Evolutionary conservation across 2,888 invertebrate genomes (phyloP).

Genomic region (Cactoblastis cactorum): DNA sequence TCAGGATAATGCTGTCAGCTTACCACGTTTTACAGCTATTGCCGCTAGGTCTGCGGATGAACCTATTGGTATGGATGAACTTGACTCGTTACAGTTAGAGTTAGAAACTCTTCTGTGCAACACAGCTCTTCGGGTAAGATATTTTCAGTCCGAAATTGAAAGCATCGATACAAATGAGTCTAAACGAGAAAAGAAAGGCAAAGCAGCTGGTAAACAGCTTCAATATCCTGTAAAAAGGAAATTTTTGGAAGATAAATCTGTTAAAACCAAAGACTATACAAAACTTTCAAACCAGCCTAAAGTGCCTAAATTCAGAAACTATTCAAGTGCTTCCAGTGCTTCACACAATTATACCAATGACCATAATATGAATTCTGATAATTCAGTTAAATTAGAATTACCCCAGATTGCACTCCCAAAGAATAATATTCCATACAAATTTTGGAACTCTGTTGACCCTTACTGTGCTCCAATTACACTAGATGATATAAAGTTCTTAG

Average conservation of each 20-base stretch:
- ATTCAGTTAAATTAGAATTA: constrained; percentile 80
- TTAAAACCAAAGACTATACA: constrained; percentile 79
- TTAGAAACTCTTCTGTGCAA: constrained; percentile 91
- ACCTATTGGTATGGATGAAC: constrained; percentile 91
- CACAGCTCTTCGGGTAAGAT: constrained; percentile 88
- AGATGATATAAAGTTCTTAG: constrained; percentile 87
- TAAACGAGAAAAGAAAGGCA: constrained; percentile 73
- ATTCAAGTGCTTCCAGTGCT: constrained; percentile 62
- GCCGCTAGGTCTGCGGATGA: constrained; percentile 85
- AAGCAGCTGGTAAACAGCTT: constrained; percentile 74
- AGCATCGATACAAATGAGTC: constrained; percentile 81
- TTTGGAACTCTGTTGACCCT: constrained; percentile 96
- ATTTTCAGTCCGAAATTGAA: constrained; percentile 87
- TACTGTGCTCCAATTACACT: constrained; percentile 93
- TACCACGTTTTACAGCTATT: constrained; percentile 84
- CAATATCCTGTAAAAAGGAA: constrained; percentile 78
- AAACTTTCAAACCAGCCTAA: constrained; percentile 78
- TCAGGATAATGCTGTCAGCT: constrained; percentile 82
- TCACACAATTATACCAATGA: constrained; percentile 69
- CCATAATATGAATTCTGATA: constrained; percentile 61
- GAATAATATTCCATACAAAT: constrained; percentile 96
- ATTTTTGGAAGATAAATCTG: constrained; percentile 76
- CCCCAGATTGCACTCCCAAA: constrained; percentile 86
- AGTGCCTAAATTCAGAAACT: constrained; percentile 78
- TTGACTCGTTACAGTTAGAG: constrained; percentile 92